Conservation (phyloP, 2,888 invertebrate genomes). For the Spialia ferax region DNA sequence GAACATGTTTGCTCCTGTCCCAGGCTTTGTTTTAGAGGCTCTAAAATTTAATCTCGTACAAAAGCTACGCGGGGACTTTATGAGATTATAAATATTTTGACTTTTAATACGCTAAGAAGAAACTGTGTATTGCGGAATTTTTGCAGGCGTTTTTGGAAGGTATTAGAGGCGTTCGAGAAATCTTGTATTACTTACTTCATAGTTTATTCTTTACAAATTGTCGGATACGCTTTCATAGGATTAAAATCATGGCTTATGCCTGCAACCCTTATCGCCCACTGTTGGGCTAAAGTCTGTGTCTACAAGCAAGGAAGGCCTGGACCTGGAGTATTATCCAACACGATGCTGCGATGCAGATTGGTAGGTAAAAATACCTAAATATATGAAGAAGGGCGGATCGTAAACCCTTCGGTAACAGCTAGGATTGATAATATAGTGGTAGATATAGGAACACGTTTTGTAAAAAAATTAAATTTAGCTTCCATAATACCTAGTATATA, state of each 20-base stretch:
- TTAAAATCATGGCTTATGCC: background rate
- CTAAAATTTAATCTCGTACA: slow-evolving; percentile 17
- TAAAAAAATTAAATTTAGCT: no score
- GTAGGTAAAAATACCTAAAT: no score
- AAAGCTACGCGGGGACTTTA: slow-evolving; percentile 42
- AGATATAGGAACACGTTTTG: no score
- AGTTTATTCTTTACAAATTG: background rate
- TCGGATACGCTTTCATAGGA: slow-evolving; percentile 4
- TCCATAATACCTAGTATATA: no score
- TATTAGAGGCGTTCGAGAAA: background rate
- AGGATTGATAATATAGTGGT: no score
- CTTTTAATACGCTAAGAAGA: background rate
- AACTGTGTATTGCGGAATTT: background rate
- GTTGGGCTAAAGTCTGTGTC: no score
- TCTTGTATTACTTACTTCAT: background rate
- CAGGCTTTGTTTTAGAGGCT: slow-evolving; percentile 16
- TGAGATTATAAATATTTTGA: slow-evolving; percentile 41
- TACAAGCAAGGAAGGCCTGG: no score
- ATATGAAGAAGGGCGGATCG: no score
- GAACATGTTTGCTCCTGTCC: slow-evolving; percentile 33
- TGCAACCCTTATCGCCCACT: background rate
- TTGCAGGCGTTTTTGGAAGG: no score
- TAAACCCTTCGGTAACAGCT: no score
- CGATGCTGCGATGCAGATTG: no score
- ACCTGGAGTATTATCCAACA: no score